These are phyloP conservation scores for Phengaris arion DNA, from an alignment of 2,888 invertebrate genomes.

Conservation along the genomic window DNA sequence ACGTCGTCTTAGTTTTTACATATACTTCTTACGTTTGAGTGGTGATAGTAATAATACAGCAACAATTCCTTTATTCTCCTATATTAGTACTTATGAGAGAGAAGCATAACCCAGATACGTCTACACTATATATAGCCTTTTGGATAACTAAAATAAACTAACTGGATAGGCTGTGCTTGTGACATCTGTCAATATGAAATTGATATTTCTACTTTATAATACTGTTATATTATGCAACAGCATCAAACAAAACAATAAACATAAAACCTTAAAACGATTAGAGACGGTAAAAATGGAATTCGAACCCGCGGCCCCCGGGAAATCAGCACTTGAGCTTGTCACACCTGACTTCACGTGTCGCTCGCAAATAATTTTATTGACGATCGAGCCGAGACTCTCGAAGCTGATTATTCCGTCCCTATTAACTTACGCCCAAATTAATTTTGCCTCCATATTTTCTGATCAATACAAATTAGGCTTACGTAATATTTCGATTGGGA, in stretches of 20 bases:
- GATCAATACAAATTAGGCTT: slow-evolving; percentile 15
- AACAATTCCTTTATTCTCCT: too few species aligned
- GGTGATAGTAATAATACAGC: too few species aligned
- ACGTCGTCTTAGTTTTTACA: too few species aligned
- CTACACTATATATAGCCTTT: too few species aligned
- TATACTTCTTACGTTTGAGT: too few species aligned
- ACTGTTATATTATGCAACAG: too few species aligned
- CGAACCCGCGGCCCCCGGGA: slow-evolving; percentile 52
- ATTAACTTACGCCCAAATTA: slow-evolving; percentile 20
- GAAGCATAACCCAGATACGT: too few species aligned
- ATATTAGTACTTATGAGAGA: too few species aligned
- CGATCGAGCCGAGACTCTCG: slow-evolving; percentile 39
- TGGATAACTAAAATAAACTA: too few species aligned
- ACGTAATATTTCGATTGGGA: slow-evolving; percentile 1
- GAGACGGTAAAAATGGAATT: slow-evolving; percentile 48
- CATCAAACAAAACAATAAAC: slow-evolving; percentile 4
- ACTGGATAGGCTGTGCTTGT: too few species aligned
- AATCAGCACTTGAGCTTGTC: slow-evolving; percentile 55
- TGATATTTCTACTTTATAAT: too few species aligned
- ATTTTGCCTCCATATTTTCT: slow-evolving; percentile 21
- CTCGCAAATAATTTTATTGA: slow-evolving; percentile 59
- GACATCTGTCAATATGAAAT: too few species aligned
- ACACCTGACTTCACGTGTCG: slow-evolving; percentile 56
- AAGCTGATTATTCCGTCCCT: not conserved
- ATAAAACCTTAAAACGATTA: slow-evolving; percentile 26